A percentile compares a stretch with the other conserved stretches of the same genome.
Conservation (phyloP, 2,888 invertebrate species). For the Tetanocera ferruginea region DNA sequence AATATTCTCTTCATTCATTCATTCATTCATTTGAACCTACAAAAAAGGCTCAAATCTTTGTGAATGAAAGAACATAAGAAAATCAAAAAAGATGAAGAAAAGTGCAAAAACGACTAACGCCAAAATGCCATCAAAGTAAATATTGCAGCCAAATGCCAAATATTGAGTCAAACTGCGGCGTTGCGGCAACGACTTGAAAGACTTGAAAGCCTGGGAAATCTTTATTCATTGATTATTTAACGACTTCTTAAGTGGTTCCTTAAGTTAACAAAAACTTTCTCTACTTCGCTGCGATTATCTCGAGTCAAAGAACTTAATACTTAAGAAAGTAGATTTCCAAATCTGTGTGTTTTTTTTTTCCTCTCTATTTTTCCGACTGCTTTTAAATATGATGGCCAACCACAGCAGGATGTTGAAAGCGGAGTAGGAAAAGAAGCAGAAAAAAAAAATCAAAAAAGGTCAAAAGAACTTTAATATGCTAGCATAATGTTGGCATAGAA, state of each 20-base stretch:
- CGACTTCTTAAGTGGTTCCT: conserved; percentile 69
- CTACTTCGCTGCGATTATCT: conserved; percentile 64
- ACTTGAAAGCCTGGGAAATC: conserved; percentile 50
- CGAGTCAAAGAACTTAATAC: conserved; percentile 55
- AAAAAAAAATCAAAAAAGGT: conserved; percentile 30
- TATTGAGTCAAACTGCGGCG: background rate
- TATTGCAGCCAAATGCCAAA: background rate
- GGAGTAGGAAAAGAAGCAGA: background rate
- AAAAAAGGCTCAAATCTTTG: background rate
- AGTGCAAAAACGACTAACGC: background rate
- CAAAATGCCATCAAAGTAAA: conserved; percentile 26
- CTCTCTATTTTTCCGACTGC: conserved; percentile 36
- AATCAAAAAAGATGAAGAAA: background rate
- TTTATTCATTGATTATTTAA: conserved; percentile 69
- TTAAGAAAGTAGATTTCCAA: conserved; percentile 27
- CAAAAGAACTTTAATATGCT: conserved; percentile 37
- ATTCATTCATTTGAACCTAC: background rate
- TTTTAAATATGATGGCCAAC: conserved; percentile 39
- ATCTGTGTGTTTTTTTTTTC: conserved; percentile 19
- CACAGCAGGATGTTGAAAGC: conserved; percentile 30
- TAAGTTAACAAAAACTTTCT: conserved; percentile 63
- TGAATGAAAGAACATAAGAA: background rate
- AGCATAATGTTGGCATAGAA: background rate
- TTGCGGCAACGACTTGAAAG: background rate
- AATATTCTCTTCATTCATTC: background rate